Evolutionary conservation across 2,113 vertebrate species (phyloP).

Genomic region (Cinclus cinclus): DNA sequence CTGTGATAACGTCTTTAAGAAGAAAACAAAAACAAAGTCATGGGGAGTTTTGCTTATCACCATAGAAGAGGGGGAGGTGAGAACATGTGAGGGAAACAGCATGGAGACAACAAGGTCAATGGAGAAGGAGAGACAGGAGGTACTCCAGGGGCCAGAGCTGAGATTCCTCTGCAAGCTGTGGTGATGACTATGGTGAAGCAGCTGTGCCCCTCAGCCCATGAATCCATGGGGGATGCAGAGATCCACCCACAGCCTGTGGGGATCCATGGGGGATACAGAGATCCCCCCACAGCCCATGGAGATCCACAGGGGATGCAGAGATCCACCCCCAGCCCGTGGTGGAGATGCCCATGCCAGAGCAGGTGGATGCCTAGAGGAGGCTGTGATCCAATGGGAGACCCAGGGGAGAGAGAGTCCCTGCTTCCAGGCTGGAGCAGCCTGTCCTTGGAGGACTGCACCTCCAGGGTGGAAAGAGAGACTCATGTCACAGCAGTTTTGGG

Average conservation of each 20-base stretch:
- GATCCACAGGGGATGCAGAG: not conserved
- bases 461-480: not conserved
- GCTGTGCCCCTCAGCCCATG: not conserved
- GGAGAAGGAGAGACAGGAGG: not conserved
- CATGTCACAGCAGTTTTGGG: not conserved
- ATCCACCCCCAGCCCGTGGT: not conserved
- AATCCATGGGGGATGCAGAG: not conserved
- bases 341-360: not conserved
- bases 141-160: accelerated
- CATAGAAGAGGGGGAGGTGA: too few species aligned
- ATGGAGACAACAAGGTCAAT: too few species aligned
- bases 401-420: not conserved
- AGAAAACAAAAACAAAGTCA: too few species aligned
- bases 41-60: too few species aligned
- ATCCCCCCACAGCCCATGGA: not conserved
- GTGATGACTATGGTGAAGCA: not conserved
- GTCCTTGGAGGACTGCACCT: not conserved
- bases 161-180: not conserved
- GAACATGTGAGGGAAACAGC: too few species aligned
- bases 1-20: too few species aligned
- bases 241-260: not conserved
- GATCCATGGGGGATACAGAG: not conserved
- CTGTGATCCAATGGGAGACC: too few species aligned
- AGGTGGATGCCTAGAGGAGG: not conserved
- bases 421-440: not conserved